Evolutionary conservation across 2,113 vertebrate genomes (phyloP).

Genomic region (Phaethon lepturus): DNA sequence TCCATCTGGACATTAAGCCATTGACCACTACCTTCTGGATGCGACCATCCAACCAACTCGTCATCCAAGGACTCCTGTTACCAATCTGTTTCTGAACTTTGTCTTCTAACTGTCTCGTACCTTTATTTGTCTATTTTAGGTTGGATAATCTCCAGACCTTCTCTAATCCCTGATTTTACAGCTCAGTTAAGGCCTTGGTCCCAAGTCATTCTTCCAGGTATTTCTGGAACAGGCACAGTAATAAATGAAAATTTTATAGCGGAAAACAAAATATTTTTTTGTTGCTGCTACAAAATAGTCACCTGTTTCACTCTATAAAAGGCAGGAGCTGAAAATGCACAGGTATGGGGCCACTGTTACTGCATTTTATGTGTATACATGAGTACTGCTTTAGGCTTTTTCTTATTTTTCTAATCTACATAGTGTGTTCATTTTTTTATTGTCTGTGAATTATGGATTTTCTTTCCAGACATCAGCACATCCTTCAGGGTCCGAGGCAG

Average conservation of each 20-base stretch:
- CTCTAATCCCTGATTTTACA: not conserved
- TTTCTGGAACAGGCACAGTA: not conserved
- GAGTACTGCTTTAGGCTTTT: not conserved
- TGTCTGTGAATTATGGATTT: constrained; percentile 19
- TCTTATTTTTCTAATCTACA: not conserved
- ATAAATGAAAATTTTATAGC: not conserved
- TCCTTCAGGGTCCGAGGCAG: not conserved
- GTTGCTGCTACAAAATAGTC: not conserved
- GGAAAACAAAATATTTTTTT: not conserved
- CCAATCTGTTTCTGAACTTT: not conserved
- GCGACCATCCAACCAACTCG: no score
- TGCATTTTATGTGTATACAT: not conserved
- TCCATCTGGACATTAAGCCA: no score
- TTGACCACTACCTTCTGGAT: no score
- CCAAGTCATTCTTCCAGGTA: not conserved
- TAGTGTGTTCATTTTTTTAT: not conserved
- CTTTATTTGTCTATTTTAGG: not conserved
- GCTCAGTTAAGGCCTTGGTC: not conserved
- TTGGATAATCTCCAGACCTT: not conserved
- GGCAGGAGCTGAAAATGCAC: not conserved
- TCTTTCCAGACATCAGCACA: constrained; percentile 9
- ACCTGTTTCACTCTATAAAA: not conserved
- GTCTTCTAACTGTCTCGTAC: not conserved
- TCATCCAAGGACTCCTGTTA: not conserved
- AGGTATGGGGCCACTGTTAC: not conserved